Evolutionary conservation across 2,888 invertebrate genomes (phyloP).

Genomic region (Aphidoletes aphidimyza): DNA sequence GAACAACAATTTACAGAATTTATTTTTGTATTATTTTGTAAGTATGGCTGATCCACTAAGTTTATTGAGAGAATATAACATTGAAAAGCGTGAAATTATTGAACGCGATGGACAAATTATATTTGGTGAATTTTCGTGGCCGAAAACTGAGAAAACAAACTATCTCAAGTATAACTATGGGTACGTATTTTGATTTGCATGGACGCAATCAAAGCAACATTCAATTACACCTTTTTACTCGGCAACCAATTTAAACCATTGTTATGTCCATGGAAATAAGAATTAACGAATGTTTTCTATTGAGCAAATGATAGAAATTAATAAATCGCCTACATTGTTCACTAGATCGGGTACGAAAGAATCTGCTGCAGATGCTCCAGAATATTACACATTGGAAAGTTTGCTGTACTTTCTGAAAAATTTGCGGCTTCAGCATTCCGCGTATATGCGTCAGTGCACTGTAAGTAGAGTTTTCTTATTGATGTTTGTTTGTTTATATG

Average conservation of each 20-base stretch:
- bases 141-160: slow-evolving; percentile 97
- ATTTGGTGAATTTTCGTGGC: slow-evolving; percentile 99
- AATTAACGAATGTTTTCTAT: background rate
- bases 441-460: slow-evolving; percentile 97
- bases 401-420: slow-evolving; percentile 94
- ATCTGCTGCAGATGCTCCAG: slow-evolving; percentile 86
- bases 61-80: slow-evolving; percentile 95
- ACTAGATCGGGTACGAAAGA: slow-evolving; percentile 91
- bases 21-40: slow-evolving; percentile 27
- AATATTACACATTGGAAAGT: slow-evolving; percentile 97
- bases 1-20: background rate
- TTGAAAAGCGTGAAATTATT: slow-evolving; percentile 96
- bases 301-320: too few species aligned
- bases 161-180: slow-evolving; percentile 97
- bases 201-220: background rate
- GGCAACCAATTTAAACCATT: background rate
- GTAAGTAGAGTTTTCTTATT: slow-evolving; percentile 77
- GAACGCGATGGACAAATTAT: slow-evolving; percentile 95
- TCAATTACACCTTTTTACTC: background rate
- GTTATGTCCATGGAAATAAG: slow-evolving; percentile 47
- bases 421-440: slow-evolving; percentile 90
- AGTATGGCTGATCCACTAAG: slow-evolving; percentile 96
- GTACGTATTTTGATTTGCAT: background rate
- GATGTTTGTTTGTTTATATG: slow-evolving; percentile 25
- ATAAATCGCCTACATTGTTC: too few species aligned